A percentile compares a stretch with the other conserved stretches of the same genome.
Evolutionary conservation across 2,113 vertebrate species (phyloP).

Genomic region (Ammodytes dubius): DNA sequence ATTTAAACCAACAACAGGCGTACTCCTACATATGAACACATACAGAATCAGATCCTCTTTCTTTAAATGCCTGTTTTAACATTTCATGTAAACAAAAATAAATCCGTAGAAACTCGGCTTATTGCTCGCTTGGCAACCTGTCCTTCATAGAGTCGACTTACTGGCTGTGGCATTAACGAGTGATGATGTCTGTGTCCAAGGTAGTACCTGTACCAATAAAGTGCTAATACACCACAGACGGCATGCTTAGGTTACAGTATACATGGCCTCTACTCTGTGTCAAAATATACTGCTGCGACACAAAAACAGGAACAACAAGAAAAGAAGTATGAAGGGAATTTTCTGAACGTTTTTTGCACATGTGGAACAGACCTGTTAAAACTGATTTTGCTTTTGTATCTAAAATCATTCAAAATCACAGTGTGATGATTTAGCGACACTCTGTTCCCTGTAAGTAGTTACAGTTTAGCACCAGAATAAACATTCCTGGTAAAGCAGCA

Average conservation of each 20-base stretch:
- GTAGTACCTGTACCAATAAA: conserved; percentile 84
- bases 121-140: conserved; percentile 67
- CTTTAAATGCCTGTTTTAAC: conserved; percentile 71
- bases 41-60: conserved; percentile 71
- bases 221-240: conserved; percentile 83
- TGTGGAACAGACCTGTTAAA: conserved; percentile 15
- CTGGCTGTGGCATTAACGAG: conserved; percentile 61
- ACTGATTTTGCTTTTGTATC: conserved; percentile 51
- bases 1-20: conserved; percentile 62
- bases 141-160: conserved; percentile 59
- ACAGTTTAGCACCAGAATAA: conserved; percentile 67
- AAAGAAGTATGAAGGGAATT: conserved; percentile 21
- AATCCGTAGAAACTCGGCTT: conserved; percentile 56
- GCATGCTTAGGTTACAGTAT: conserved; percentile 69
- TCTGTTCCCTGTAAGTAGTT: conserved; percentile 46
- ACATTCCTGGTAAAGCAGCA: conserved; percentile 65
- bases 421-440: conserved; percentile 48
- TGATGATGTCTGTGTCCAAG: conserved; percentile 66
- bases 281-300: conserved; percentile 54
- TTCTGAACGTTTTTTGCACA: conserved; percentile 13
- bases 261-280: conserved; percentile 45
- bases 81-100: conserved; percentile 78
- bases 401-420: conserved; percentile 64
- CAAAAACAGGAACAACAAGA: conserved; percentile 42
- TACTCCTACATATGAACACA: conserved; percentile 70